Evolutionary conservation across 2,797 vertebrate species (phyloP), one percentile per base, ranked within the genome.

Genomic region (Gymnothorax reevesii): DNA sequence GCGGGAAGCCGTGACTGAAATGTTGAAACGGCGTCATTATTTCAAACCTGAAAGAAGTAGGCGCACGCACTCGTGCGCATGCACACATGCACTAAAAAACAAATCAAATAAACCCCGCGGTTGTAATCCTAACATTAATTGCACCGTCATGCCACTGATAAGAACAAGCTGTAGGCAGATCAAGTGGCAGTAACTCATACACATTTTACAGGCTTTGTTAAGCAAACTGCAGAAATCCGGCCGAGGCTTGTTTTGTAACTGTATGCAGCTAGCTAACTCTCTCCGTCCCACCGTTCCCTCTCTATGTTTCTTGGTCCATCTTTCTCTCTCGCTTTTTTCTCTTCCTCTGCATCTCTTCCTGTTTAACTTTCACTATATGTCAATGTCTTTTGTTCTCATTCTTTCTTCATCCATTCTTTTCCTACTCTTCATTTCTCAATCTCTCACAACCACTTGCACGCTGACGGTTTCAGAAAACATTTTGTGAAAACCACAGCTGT

Each of bases 81-180:
- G 8, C 22, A 5, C 62, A 66, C 62, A 7, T 22, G 4, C 62
- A 66, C 62, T 66, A 64, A 86, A 9, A 73, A 27, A 13, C 69
- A 27, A 73, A 73, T 73, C 94, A 95, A 95, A 94, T 92, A 92
- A 92, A 90, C 91, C 84, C 90, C 89, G 71, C 60, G 93, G 90
- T 93, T 95, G 95, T 95, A 96, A 95, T 95, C 93, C 93, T 90
- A 91, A 91, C 93, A 93, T 94, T 95, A 95, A 93, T 93, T 92
- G 94, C 94, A 93, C 93, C 94, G 94, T 95, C 93, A 93, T 94
- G 93, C 94, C 92, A 94, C 94, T 95, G 94, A 96, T 95, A 95
- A 94, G 96, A 96, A 95, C 94, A 95, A 92, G 93, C 94, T 95
- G 92, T 90, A 93, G 94, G 94, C 94, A 94, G 94, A 95, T 95